Evolutionary conservation across 2,888 invertebrate species (phyloP).

Genomic region (Nemotelus nigrinus): DNA sequence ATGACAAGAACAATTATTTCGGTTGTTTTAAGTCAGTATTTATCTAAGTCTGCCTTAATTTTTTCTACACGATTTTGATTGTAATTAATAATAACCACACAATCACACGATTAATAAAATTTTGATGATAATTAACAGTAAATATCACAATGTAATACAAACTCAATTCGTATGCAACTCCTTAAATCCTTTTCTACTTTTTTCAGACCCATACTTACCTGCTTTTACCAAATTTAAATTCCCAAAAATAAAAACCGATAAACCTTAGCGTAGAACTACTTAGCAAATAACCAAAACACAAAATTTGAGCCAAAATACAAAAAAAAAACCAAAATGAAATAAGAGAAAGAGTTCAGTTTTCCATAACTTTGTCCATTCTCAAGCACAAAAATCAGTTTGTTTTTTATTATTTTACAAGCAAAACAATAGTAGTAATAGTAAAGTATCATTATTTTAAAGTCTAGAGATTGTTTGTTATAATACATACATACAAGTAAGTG

Average conservation of each 20-base stretch:
- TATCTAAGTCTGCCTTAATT: too few relatives aligned
- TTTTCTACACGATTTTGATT: too few relatives aligned
- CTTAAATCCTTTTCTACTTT: not conserved
- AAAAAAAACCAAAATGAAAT: conserved; percentile 21
- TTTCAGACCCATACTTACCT: not conserved
- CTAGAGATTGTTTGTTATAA: not conserved
- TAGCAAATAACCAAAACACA: not conserved
- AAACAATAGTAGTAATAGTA: conserved; percentile 7
- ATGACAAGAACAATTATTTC: too few relatives aligned
- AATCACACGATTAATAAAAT: not conserved
- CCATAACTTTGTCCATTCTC: conserved; percentile 3
- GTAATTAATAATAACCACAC: not conserved
- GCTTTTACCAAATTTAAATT: not conserved
- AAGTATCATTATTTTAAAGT: not conserved
- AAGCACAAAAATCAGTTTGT: conserved; percentile 26
- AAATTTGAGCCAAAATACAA: not conserved
- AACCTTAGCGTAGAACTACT: not conserved
- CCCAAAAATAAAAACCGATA: not conserved
- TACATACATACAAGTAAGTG: not conserved
- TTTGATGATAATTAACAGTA: not conserved
- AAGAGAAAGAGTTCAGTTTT: conserved; percentile 20
- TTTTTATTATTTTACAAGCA: conserved; percentile 34
- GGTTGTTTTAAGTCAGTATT: too few relatives aligned
- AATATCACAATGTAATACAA: not conserved
- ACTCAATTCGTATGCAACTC: not conserved